Evolutionary conservation across 2,797 vertebrate genomes (phyloP).

Genomic region (Argentina silus): DNA sequence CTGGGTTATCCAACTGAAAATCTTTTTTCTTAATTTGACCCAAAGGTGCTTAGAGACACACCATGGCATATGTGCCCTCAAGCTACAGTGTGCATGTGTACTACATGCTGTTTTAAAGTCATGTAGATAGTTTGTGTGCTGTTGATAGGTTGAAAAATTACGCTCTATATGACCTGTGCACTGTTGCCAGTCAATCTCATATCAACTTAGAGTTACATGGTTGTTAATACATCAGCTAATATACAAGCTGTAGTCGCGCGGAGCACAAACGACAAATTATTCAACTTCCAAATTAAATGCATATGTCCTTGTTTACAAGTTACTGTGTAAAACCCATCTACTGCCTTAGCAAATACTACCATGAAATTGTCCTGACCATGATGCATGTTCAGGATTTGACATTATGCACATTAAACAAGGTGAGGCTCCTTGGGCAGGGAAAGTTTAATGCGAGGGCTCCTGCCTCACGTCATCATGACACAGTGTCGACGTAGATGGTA

Average conservation of each 20-base stretch:
- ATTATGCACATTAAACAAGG: conserved; percentile 54
- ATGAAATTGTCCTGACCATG: conserved; percentile 34
- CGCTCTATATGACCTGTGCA: conserved; percentile 29
- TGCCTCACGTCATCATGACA: conserved; percentile 58
- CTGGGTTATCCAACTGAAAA: not conserved
- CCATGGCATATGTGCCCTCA: not conserved
- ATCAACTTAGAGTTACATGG: conserved; percentile 31
- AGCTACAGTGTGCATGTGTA: not conserved
- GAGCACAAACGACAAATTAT: too few species aligned
- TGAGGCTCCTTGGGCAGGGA: conserved; percentile 38
- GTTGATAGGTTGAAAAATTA: conserved; percentile 27
- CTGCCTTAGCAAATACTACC: conserved; percentile 20
- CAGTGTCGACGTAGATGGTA: conserved; percentile 45
- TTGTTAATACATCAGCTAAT: conserved; percentile 52
- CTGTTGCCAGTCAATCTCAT: conserved; percentile 40
- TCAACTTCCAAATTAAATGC: too few species aligned
- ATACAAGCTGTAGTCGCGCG: conserved; percentile 27
- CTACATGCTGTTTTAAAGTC: conserved; percentile 23
- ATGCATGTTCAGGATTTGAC: conserved; percentile 24
- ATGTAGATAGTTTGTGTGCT: conserved; percentile 20
- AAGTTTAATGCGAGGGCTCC: conserved; percentile 37
- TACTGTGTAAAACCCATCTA: conserved; percentile 6
- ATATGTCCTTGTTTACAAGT: conserved; percentile 14
- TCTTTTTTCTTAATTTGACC: conserved; percentile 9
- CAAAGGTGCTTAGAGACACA: not conserved